Evolutionary conservation across 2,113 vertebrate genomes (phyloP).

Genomic region (Phylloscopus trochilus): DNA sequence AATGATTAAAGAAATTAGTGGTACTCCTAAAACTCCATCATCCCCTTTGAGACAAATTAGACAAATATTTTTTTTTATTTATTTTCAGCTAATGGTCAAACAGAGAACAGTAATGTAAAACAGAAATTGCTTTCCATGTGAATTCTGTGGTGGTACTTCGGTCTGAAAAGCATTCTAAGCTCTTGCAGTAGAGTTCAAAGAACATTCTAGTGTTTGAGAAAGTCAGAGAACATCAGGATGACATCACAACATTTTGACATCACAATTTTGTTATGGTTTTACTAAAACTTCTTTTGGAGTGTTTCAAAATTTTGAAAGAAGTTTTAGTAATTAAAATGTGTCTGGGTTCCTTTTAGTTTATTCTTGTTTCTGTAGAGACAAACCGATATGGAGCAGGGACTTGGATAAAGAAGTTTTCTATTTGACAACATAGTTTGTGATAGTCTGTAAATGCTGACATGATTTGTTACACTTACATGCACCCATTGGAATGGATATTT

Average conservation of each 20-base stretch:
- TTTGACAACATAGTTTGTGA: not conserved
- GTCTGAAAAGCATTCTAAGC: not conserved
- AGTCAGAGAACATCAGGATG: not conserved
- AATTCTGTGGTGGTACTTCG: not conserved
- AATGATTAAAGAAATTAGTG: not conserved
- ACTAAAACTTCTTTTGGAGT: not conserved
- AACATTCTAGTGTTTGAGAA: not conserved
- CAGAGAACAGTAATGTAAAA: not conserved
- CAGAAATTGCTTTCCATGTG: not conserved
- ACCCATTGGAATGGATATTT: not conserved
- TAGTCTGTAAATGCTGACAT: not conserved
- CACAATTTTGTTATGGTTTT: not conserved
- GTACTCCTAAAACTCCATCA: not conserved
- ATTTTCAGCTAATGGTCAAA: not conserved
- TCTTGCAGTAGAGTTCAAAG: not conserved
- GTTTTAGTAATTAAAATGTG: not conserved
- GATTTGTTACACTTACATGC: not conserved
- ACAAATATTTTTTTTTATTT: not conserved
- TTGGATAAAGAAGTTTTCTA: not conserved
- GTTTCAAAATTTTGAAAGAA: not conserved
- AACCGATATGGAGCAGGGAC: not conserved
- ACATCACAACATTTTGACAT: not conserved
- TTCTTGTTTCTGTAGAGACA: not conserved
- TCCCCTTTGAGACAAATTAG: not conserved
- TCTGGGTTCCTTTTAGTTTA: not conserved